Evolutionary conservation across 1,140 invertebrate genomes (phyloP).

Genomic region (Drosophila funebris): DNA sequence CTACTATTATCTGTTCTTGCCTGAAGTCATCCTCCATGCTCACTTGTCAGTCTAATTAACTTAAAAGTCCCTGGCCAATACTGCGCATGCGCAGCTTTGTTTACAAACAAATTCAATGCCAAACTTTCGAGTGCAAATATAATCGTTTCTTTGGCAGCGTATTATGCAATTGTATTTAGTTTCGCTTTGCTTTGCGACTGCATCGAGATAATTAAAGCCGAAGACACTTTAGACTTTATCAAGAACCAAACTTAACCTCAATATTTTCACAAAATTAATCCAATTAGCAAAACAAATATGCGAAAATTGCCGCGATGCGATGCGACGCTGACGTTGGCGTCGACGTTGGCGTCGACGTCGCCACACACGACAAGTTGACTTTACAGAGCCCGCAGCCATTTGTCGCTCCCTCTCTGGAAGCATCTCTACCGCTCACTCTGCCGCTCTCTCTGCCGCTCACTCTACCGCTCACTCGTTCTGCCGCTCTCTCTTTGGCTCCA

Average conservation of each 20-base stretch:
- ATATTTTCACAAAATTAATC: constrained; percentile 61
- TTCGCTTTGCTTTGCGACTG: not conserved
- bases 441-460: not conserved
- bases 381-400: not conserved
- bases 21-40: no score
- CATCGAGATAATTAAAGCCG: constrained; percentile 25
- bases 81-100: constrained; percentile 10
- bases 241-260: constrained; percentile 22
- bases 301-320: constrained; percentile 37
- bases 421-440: not conserved
- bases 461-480: not conserved
- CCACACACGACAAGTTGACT: constrained; percentile 5
- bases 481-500: not conserved
- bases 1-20: no score
- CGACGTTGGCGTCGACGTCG: not conserved
- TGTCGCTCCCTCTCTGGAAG: not conserved
- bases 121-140: not conserved
- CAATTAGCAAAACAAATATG: constrained; percentile 60
- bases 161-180: not conserved
- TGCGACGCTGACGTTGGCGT: no score
- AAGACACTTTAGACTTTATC: constrained; percentile 10
- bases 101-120: constrained; percentile 3
- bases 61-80: not conserved
- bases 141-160: not conserved
- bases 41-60: no score